A percentile compares a stretch with the other conserved stretches of the same genome.
phyloP scores from a whole-genome alignment of 2,113 vertebrate genomes.

The Sceloporus undulatus region DNA sequence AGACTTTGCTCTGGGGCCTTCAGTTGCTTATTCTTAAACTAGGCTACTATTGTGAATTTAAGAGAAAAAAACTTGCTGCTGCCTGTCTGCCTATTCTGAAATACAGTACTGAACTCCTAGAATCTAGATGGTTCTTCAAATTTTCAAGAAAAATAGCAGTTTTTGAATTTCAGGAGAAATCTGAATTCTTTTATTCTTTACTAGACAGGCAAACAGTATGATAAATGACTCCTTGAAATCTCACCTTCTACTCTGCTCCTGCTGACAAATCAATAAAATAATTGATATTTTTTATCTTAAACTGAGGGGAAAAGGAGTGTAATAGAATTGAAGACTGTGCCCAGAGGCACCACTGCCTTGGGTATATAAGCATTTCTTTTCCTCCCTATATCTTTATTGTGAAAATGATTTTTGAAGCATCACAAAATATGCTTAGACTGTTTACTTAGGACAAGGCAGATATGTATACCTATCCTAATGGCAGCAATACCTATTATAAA shows the following conservation, averaged over 20 bases:
- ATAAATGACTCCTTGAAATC: not conserved
- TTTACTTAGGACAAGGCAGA: not conserved
- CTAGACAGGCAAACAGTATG: not conserved
- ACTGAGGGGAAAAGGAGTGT: not conserved
- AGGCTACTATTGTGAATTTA: not conserved
- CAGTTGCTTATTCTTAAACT: not conserved
- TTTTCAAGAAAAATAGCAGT: not conserved
- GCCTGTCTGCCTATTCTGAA: not conserved
- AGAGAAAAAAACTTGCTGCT: not conserved
- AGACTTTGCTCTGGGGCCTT: not conserved
- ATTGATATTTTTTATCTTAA: not conserved
- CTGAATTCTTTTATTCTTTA: not conserved
- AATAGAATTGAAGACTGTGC: not conserved
- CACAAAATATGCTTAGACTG: not conserved
- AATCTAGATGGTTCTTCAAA: not conserved
- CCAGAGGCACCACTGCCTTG: not conserved
- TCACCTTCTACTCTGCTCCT: not conserved
- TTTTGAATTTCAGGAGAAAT: not conserved
- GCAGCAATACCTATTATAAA: not conserved
- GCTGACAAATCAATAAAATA: conserved; percentile 3
- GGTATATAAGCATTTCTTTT: not conserved
- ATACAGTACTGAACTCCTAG: not conserved
- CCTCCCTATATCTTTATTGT: not conserved
- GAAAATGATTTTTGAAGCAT: not conserved
- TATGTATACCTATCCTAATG: too few relatives aligned